Evolutionary conservation across 2,113 vertebrate genomes (phyloP).

Genomic region (Callaeas wilsoni): DNA sequence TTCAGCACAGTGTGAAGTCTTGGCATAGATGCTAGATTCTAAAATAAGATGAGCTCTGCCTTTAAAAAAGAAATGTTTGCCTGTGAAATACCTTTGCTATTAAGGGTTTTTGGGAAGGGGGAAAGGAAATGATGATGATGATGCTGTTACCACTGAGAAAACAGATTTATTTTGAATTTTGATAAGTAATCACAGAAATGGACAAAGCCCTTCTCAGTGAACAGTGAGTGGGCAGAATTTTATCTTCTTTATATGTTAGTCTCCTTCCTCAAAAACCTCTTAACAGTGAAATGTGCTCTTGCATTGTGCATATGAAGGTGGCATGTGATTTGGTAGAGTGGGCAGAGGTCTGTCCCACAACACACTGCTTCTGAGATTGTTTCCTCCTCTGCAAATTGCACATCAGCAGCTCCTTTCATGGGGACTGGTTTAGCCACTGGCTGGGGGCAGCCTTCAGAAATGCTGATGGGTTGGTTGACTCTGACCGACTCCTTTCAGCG

Average conservation of each 20-base stretch:
- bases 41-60: constrained; percentile 45
- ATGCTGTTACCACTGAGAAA: not conserved
- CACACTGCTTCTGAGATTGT: not conserved
- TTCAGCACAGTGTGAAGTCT: constrained; percentile 62
- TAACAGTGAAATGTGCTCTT: not conserved
- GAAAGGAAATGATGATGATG: not conserved
- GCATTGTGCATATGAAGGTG: not conserved
- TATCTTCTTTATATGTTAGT: not conserved
- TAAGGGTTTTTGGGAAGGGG: not conserved
- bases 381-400: not conserved
- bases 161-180: not conserved
- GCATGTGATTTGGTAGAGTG: not conserved
- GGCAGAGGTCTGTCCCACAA: not conserved
- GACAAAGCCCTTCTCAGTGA: not conserved
- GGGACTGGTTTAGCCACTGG: not conserved
- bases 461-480: not conserved
- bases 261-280: not conserved
- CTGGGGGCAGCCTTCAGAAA: not conserved
- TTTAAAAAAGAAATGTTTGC: constrained; percentile 34
- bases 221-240: not conserved
- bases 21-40: constrained; percentile 39
- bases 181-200: not conserved
- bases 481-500: not conserved
- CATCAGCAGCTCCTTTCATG: not conserved
- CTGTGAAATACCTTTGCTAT: constrained; percentile 39